Percentiles rank a stretch among this genome's conserved stretches.
These are phyloP conservation scores for Perca fluviatilis DNA, from an alignment of 2,113 vertebrate genomes.

Conservation along the genomic window DNA sequence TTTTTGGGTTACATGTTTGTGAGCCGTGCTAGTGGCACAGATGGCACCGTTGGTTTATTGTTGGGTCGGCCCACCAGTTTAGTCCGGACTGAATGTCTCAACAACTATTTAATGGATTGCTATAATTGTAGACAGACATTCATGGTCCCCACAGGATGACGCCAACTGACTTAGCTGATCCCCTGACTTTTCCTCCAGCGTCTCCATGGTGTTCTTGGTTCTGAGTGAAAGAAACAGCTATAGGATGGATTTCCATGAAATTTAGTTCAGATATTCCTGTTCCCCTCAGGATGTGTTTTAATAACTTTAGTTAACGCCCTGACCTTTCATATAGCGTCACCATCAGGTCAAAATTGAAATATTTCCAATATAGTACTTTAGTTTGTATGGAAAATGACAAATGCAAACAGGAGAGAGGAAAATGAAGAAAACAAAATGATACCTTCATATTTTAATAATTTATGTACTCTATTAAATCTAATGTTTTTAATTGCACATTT, in stretches of 20 bases:
- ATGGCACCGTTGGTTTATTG: neutral
- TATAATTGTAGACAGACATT: neutral
- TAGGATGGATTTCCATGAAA: neutral
- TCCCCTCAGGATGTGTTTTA: too few relatives aligned
- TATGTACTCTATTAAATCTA: neutral
- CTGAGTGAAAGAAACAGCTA: too few relatives aligned
- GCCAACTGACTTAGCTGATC: neutral
- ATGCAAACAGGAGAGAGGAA: too few relatives aligned
- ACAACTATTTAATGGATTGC: too few relatives aligned
- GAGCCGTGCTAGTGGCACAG: neutral
- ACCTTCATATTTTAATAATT: neutral
- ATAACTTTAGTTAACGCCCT: neutral
- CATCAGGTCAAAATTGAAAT: too few relatives aligned
- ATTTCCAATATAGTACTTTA: too few relatives aligned
- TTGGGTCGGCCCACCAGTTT: neutral
- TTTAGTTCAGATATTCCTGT: neutral
- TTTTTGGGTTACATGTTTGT: neutral
- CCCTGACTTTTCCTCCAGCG: neutral
- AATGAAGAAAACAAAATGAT: too few relatives aligned
- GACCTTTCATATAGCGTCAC: too few relatives aligned
- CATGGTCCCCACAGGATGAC: neutral
- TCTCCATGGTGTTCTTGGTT: neutral
- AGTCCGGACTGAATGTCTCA: neutral
- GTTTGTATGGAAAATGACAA: too few relatives aligned
- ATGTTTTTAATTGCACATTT: neutral